Evolutionary conservation across 1,140 invertebrate genomes (phyloP).

Genomic region (Lepidurus packardi): DNA sequence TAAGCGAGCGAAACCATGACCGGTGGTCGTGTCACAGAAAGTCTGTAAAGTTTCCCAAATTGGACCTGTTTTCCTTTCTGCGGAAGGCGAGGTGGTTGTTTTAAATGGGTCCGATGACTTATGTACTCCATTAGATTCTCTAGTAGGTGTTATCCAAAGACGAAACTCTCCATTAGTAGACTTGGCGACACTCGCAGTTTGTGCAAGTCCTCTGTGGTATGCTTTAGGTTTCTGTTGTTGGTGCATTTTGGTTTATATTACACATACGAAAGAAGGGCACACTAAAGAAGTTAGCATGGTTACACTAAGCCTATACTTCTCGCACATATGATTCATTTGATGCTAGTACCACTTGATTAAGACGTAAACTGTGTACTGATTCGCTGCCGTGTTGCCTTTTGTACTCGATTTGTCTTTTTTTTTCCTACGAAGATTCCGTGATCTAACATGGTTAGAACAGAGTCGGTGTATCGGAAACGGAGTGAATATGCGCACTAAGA

Average conservation of each 20-base stretch:
- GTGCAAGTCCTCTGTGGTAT: no score
- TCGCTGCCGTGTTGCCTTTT: background rate
- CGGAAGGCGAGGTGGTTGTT: background rate
- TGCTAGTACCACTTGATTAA: background rate
- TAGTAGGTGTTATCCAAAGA: no score
- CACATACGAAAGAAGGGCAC: no score
- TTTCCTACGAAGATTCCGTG: background rate
- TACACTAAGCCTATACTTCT: no score
- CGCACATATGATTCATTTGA: background rate
- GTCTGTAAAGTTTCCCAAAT: background rate
- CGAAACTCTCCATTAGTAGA: no score
- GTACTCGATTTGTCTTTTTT: background rate
- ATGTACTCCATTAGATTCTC: background rate
- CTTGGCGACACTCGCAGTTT: no score
- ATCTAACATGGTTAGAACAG: background rate
- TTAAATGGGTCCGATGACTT: background rate
- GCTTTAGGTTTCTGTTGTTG: no score
- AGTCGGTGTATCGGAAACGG: background rate
- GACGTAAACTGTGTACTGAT: background rate
- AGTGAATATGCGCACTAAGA: background rate
- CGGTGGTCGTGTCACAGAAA: conserved; percentile 26
- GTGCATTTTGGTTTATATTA: no score
- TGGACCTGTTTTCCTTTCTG: background rate
- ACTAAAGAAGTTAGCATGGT: no score
- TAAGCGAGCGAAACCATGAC: conserved; percentile 29